Evolutionary conservation across 2,113 vertebrate species (phyloP).

Genomic region (Phycodurus eques): DNA sequence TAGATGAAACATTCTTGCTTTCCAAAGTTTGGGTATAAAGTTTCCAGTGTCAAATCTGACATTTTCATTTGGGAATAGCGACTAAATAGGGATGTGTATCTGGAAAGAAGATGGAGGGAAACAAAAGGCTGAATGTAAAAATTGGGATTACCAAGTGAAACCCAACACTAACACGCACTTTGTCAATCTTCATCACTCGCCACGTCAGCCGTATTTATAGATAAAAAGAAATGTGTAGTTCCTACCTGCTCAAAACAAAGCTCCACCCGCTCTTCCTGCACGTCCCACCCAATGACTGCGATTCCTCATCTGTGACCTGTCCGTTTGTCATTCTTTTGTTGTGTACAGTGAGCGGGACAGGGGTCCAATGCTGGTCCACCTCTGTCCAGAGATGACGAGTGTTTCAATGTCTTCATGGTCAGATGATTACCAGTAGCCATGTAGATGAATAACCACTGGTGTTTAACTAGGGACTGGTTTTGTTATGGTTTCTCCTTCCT

Average conservation of each 20-base stretch:
- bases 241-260: neutral
- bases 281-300: neutral
- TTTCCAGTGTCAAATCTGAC: neutral
- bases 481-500: neutral
- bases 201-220: neutral
- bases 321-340: neutral
- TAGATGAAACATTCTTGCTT: neutral
- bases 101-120: neutral
- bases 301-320: neutral
- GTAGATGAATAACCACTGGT: too few species aligned
- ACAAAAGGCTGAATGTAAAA: slow-evolving; percentile 2
- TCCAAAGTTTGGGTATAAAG: too few species aligned
- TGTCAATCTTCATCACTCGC: neutral
- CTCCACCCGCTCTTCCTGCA: neutral
- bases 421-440: too few species aligned
- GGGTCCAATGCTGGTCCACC: neutral
- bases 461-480: too few species aligned
- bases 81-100: slow-evolving; percentile 6
- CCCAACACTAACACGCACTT: neutral
- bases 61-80: neutral
- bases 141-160: neutral
- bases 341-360: neutral
- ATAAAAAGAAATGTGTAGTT: neutral
- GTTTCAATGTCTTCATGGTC: too few species aligned
- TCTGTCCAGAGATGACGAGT: too few species aligned